Conservation (phyloP, 2,888 invertebrate species). For the Lydus trimaculatus region DNA sequence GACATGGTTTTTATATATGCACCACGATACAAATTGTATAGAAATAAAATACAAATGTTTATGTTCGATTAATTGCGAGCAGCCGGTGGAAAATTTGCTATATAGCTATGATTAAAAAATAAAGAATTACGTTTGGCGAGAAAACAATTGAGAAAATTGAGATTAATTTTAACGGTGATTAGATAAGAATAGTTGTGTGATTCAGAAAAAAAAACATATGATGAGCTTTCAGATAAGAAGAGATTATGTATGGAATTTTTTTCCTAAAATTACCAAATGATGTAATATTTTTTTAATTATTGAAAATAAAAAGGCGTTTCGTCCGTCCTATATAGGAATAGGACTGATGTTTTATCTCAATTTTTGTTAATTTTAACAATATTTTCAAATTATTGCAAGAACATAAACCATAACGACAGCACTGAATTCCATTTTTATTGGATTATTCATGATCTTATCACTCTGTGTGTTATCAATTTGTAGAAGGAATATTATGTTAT, state of each 20-base stretch:
- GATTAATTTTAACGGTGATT: background rate
- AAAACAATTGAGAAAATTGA: background rate
- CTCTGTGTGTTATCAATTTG: background rate
- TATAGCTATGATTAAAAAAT: background rate
- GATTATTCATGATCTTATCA: background rate
- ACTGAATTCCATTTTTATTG: background rate
- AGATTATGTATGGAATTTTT: background rate
- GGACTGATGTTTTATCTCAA: too few relatives aligned
- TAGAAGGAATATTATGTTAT: background rate
- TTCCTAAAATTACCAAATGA: background rate
- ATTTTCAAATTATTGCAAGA: too few relatives aligned
- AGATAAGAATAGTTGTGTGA: background rate
- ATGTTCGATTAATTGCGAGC: constrained; percentile 6
- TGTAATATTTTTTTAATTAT: too few relatives aligned
- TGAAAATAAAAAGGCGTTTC: too few relatives aligned
- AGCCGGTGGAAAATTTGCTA: background rate
- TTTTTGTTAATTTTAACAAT: too few relatives aligned
- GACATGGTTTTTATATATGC: constrained; percentile 15
- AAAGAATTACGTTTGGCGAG: background rate
- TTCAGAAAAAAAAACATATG: background rate
- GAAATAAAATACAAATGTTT: constrained; percentile 3
- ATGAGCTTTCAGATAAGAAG: background rate
- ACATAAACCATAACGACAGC: too few relatives aligned
- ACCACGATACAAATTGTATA: constrained; percentile 6
- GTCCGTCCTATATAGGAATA: too few relatives aligned